Conservation (phyloP, 2,797 vertebrate genomes). For the Simalia tracyae region DNA sequence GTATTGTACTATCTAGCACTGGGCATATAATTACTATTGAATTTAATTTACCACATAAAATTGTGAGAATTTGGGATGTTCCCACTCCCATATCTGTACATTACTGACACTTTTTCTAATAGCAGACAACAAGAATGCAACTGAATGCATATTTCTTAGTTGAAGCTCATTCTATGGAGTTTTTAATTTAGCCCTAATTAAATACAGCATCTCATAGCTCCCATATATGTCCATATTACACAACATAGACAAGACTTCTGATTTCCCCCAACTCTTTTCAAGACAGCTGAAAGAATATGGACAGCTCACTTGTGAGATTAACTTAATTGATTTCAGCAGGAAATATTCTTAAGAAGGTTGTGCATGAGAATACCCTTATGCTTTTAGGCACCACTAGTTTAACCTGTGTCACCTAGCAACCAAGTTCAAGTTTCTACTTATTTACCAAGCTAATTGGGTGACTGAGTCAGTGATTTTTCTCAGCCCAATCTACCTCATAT, state of each 20-base stretch:
- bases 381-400: not conserved
- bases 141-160: not conserved
- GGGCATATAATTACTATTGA: not conserved
- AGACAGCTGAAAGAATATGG: not conserved
- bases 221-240: not conserved
- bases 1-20: not conserved
- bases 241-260: not conserved
- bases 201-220: not conserved
- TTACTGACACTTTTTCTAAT: not conserved
- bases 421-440: not conserved
- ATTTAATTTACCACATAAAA: not conserved
- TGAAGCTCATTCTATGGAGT: not conserved
- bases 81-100: not conserved
- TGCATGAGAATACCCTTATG: no score
- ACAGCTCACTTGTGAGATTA: not conserved
- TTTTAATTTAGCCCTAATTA: not conserved
- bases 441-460: not conserved
- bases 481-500: not conserved
- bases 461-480: not conserved
- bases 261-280: not conserved
- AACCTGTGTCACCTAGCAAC: not conserved
- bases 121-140: not conserved
- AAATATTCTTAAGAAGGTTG: not conserved
- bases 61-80: not conserved
- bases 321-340: no score